Base-by-base conservation (phyloP, 2,888 invertebrate genomes). In the Chrysotoxum bicinctum region DNA sequence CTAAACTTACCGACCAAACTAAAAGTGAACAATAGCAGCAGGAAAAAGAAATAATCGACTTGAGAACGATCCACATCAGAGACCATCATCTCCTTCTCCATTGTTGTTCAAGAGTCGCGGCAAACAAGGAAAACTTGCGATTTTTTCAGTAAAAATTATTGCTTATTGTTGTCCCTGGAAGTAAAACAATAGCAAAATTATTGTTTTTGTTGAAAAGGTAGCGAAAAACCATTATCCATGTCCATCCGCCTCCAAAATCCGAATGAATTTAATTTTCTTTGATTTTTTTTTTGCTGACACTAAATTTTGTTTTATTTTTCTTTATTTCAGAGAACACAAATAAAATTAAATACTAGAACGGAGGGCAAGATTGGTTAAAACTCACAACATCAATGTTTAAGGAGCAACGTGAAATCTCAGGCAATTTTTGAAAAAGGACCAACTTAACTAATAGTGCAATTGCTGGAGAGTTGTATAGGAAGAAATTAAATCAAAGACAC, bases 101-200 rank as follows among this genome's bases (percentile, higher is more conserved):
- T 84, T 84, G 84, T 84, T 70, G 66, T 80, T 80, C 56, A 68
- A 66, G 66, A 48, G 72, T 43, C 60, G 72, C 66, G 14, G 40
- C 32, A 66, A 70, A 70, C 73, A 80, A 84, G 84, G 75, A 84
- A 80, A 79, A 58, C 64, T 58, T 54, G 21, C 1, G 21, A 35
- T 37, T 64, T 62, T 62, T 19, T 43, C 21, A 37, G 35, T 45
- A 32, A 19, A 70, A 84, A 79, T 52, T 66, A 52, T 72, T 76
- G 37, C 72, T 62, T 66, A 64, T 64, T 52, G 70, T 52, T 30
- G 83, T 16, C 78, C 78, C 56, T 64, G 79, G 75, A 14, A 23
- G 45, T 66, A 35, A 58, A 75, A 50, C 40, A 62, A 69, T 64
- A 19, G 43, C 56, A 84, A 60, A 74, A 78, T 64, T 69, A 70